Percentiles rank a stretch among this genome's conserved stretches.
These are phyloP conservation scores for Oceanodroma tethys DNA, from an alignment of 2,113 vertebrate genomes.

Conservation along the genomic window DNA sequence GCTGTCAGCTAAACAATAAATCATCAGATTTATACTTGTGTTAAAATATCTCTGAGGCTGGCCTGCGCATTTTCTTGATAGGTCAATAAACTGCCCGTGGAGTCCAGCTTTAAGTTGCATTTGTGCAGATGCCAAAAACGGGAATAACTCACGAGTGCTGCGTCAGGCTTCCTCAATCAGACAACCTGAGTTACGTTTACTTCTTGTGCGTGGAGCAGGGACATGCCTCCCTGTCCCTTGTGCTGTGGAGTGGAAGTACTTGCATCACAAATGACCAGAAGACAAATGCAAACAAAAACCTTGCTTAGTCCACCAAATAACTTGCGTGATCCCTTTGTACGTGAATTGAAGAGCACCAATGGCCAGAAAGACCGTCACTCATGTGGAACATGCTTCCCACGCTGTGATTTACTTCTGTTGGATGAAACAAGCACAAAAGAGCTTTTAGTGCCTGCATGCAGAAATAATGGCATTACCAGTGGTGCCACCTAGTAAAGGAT, in stretches of 20 bases:
- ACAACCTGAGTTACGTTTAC: not conserved
- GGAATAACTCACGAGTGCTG: not conserved
- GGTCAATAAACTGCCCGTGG: not conserved
- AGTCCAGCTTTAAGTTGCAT: not conserved
- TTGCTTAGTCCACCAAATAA: not conserved
- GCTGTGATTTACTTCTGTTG: not conserved
- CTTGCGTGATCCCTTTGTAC: fast-evolving
- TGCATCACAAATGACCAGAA: not conserved
- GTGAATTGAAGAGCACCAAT: not conserved
- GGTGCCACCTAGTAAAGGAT: not conserved
- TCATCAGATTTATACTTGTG: not conserved
- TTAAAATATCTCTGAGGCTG: not conserved
- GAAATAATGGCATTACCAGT: fast-evolving
- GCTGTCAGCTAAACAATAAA: not conserved
- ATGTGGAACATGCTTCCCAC: not conserved
- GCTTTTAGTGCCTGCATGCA: not conserved
- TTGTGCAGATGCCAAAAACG: not conserved
- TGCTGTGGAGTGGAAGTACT: not conserved
- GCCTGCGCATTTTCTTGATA: not conserved
- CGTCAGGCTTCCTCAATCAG: not conserved
- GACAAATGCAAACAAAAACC: not conserved
- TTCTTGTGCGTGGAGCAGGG: not conserved
- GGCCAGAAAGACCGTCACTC: not conserved
- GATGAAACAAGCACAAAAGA: not conserved
- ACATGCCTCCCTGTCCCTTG: not conserved